Conservation (phyloP, 2,113 vertebrate genomes). For the Pampusana beccarii region DNA sequence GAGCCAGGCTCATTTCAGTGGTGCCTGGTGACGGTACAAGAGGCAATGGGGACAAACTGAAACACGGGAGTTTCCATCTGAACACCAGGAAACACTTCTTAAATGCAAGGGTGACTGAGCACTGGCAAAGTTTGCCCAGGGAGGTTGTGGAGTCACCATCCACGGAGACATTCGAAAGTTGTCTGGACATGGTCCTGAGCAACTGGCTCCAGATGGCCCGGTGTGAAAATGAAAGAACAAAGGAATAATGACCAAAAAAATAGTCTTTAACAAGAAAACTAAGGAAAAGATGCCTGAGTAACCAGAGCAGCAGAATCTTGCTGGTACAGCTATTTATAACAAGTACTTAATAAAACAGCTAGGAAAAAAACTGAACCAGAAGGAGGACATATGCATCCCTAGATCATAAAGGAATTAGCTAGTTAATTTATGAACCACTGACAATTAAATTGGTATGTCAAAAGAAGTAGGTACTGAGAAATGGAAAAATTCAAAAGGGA, state of each 20-base stretch:
- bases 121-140: no score
- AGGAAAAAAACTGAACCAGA: conserved; percentile 1
- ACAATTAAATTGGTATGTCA: not conserved
- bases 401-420: conserved; percentile 15
- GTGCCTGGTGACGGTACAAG: no score
- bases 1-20: not conserved
- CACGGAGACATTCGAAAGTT: no score
- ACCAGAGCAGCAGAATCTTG: not conserved
- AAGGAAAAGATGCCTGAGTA: not conserved
- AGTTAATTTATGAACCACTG: not conserved
- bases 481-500: not conserved
- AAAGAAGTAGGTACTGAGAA: not conserved
- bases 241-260: not conserved
- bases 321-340: conserved; percentile 31
- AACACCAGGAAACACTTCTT: no score
- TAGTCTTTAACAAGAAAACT: not conserved
- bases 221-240: not conserved
- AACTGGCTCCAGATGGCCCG: not conserved
- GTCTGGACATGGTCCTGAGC: no score
- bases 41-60: no score
- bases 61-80: no score
- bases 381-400: not conserved
- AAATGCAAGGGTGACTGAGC: no score
- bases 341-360: conserved; percentile 26
- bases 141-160: no score